Evolutionary conservation across 2,888 invertebrate species (phyloP).

Genomic region (Dusona sp.): DNA sequence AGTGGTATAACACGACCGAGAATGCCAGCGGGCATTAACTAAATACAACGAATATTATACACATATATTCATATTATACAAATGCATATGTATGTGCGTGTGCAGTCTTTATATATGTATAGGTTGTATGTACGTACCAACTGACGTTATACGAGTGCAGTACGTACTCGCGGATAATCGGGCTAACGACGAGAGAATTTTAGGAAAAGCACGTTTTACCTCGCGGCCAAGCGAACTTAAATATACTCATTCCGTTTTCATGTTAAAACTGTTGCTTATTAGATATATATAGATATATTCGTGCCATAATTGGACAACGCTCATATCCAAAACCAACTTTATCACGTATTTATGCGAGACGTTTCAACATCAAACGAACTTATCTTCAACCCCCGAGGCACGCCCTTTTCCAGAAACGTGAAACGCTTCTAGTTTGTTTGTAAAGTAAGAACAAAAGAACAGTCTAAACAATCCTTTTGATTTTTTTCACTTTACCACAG

Average conservation of each 20-base stretch:
- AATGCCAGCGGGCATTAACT: slow-evolving; percentile 59
- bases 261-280: slow-evolving; percentile 36
- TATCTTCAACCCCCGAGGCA: slow-evolving; percentile 7
- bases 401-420: neutral
- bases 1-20: slow-evolving; percentile 72
- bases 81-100: no score
- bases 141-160: slow-evolving; percentile 14
- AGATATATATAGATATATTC: slow-evolving; percentile 2
- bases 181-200: slow-evolving; percentile 68
- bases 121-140: neutral
- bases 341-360: slow-evolving; percentile 27
- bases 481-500: neutral
- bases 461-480: neutral
- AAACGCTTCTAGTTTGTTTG: neutral
- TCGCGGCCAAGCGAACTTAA: slow-evolving; percentile 57
- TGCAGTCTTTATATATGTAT: neutral
- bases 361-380: slow-evolving; percentile 16
- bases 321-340: slow-evolving; percentile 19
- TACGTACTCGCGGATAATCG: slow-evolving; percentile 64
- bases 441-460: neutral
- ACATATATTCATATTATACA: neutral
- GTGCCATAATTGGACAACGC: slow-evolving; percentile 47
- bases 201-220: slow-evolving; percentile 70
- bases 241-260: slow-evolving; percentile 42
- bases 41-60: slow-evolving; percentile 67